Base-by-base conservation (phyloP, 2,888 invertebrate genomes). In the Tridacna crocea region DNA sequence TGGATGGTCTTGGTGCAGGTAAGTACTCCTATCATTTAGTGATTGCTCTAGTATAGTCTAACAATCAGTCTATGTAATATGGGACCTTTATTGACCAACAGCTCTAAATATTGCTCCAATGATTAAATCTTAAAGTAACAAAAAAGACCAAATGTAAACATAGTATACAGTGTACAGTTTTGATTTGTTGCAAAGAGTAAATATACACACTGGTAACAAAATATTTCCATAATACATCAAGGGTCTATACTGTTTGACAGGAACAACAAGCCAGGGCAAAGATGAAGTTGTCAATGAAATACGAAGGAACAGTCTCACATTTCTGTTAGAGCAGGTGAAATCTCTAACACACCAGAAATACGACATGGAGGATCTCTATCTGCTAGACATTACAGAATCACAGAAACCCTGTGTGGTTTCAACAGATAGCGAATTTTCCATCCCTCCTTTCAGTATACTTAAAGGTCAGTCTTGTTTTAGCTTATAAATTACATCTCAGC, bases 1-100 rank as follows among this genome's bases (percentile, higher is more conserved):
- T 99, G 58, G 99, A 99, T 94, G 97, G 98, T 87, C 96, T 99
- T 73, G 98, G 99, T 66, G 97, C 97, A 74, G 97, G 97, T 93
- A 79, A 83, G 83, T n/a, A 13, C 13, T 19, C 26, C 48, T 19
- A 22, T 6, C 15, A 1, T 10, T 58, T 46, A 11, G 27, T 61
- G n/a, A 36, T 36, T 36, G 36, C 8, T 36, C 36, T 4, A 36
- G n/a, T n/a, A 36, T 36, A 36, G 36, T 36, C 36, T 36, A 4
- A 36, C 36, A 36, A 36, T 36, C 36, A 36, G 36, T 36, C 36
- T 2, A 8, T 36, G 8, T 36, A 8, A 36, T 8, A 36, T 36
- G 36, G 36, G 36, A 8, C 36, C 36, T 36, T 8, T 36, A 4
- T 36, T 36, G 36, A 36, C 36, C 8, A 36, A 36, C 36, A 36